phyloP scores from a whole-genome alignment of 1,140 invertebrate species.

The Stegodyphus mimosarum region DNA sequence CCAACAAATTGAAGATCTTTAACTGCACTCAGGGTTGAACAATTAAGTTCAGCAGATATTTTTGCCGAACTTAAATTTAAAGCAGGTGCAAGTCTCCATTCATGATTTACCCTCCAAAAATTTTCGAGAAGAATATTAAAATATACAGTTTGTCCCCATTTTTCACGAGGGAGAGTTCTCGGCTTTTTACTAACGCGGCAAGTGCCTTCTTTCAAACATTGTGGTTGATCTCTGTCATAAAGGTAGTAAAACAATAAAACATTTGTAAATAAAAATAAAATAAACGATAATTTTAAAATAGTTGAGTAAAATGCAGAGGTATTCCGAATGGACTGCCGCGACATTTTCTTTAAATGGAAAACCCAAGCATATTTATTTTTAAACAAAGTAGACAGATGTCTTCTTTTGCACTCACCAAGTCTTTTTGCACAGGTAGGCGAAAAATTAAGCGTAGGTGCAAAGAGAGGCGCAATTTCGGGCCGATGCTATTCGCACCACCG shows the following conservation, averaged over 20 bases:
- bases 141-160: constrained; percentile 49
- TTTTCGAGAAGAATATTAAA: constrained; percentile 17
- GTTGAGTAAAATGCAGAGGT: not conserved
- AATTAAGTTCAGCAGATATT: constrained; percentile 12
- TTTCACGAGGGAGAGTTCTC: constrained; percentile 31
- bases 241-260: constrained; percentile 43
- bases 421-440: too few species aligned
- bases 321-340: not conserved
- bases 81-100: constrained; percentile 22
- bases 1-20: constrained; percentile 63
- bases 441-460: too few species aligned
- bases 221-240: constrained; percentile 15
- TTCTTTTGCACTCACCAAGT: too few species aligned
- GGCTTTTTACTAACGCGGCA: constrained; percentile 31
- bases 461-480: too few species aligned
- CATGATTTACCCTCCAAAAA: constrained; percentile 8
- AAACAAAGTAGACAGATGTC: too few species aligned
- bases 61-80: not conserved
- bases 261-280: constrained; percentile 31
- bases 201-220: constrained; percentile 16
- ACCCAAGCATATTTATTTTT: too few species aligned
- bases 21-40: constrained; percentile 28
- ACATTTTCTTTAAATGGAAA: not conserved
- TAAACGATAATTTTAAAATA: constrained; percentile 5
- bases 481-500: too few species aligned